Percentiles rank a stretch among this genome's conserved stretches.
These are phyloP conservation scores for Papilio demoleus DNA, from an alignment of 2,888 invertebrate species.

Conservation along the genomic window DNA sequence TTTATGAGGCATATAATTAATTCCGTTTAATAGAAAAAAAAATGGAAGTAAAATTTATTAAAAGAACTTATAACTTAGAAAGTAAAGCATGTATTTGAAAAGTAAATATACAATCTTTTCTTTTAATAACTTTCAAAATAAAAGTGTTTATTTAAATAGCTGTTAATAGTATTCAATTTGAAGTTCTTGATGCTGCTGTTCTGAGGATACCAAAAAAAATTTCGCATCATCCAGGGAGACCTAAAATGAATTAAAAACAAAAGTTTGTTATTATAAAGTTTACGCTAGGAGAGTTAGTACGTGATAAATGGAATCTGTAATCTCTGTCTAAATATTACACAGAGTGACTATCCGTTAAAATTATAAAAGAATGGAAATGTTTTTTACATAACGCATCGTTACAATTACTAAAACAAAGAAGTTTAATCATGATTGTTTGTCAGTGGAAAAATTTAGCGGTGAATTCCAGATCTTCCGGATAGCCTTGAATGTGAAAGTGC, in stretches of 20 bases:
- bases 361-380: neutral
- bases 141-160: neutral
- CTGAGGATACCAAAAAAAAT: too few species aligned
- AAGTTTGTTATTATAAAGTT: too few species aligned
- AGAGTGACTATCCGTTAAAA: too few species aligned
- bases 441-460: conserved; percentile 32
- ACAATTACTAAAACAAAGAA: conserved; percentile 8
- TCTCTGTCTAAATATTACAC: too few species aligned
- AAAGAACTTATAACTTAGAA: neutral
- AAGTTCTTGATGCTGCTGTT: neutral
- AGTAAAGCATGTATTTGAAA: neutral
- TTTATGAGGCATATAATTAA: neutral
- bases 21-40: neutral
- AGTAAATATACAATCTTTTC: neutral
- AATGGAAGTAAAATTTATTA: too few species aligned
- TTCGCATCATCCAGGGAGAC: too few species aligned
- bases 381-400: neutral
- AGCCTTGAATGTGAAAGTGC: conserved; percentile 30
- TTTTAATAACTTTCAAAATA: too few species aligned
- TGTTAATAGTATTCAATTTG: neutral
- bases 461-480: conserved; percentile 25
- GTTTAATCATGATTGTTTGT: conserved; percentile 17
- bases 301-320: too few species aligned
- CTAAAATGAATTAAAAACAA: too few species aligned
- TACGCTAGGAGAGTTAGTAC: too few species aligned